Evolutionary conservation across 1,140 invertebrate species (phyloP).

Genomic region (Zaprionus taronus): DNA sequence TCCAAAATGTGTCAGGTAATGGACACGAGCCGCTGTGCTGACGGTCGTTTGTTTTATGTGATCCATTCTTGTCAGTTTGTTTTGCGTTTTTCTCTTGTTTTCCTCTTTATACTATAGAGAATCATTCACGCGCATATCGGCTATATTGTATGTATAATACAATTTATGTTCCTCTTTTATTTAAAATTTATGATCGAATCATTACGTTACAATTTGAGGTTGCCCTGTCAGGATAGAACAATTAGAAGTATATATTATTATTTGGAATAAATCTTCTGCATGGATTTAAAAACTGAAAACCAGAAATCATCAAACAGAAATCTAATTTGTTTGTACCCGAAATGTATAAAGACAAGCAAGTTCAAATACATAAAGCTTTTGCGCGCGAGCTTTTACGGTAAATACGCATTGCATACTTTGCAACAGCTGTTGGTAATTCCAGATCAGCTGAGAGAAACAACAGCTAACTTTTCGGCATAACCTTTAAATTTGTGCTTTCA

Average conservation of each 20-base stretch:
- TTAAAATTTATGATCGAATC: slow-evolving; percentile 1
- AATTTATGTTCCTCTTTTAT: background rate
- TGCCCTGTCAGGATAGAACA: background rate
- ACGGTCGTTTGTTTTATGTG: slow-evolving; percentile 30
- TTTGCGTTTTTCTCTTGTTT: slow-evolving; percentile 15
- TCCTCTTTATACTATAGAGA: slow-evolving; percentile 7
- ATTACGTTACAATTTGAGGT: background rate
- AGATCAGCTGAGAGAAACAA: background rate
- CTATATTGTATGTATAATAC: background rate
- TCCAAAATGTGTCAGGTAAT: slow-evolving; percentile 37
- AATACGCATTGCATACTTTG: background rate
- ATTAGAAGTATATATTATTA: no score
- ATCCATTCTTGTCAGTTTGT: slow-evolving; percentile 25
- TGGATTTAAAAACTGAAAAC: no score
- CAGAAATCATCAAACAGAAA: no score
- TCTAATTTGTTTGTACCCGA: no score
- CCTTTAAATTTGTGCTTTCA: background rate
- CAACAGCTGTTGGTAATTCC: background rate
- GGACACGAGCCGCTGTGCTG: slow-evolving; percentile 31
- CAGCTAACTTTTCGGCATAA: slow-evolving; percentile 2
- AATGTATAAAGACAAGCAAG: no score
- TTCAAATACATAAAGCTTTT: background rate
- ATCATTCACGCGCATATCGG: background rate
- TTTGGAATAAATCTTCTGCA: no score
- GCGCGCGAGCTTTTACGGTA: slow-evolving; percentile 1